Percentiles rank a stretch among this genome's conserved stretches.
phyloP scores from a whole-genome alignment of 1,140 invertebrate species.

The Drosophila paulistorum region DNA sequence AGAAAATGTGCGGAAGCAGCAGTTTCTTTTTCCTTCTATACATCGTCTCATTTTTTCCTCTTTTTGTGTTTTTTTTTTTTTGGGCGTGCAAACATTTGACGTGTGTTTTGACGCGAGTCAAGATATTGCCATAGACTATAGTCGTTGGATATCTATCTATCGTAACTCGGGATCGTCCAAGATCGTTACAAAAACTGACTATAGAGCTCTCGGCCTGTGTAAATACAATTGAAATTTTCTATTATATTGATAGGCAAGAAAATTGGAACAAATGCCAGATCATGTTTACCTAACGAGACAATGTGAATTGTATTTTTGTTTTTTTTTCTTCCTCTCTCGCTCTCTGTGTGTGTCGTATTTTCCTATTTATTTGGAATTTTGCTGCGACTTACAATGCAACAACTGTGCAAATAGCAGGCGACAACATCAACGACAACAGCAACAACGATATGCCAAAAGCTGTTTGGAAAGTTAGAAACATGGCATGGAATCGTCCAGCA shows the following conservation, averaged over 20 bases:
- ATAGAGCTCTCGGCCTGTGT: constrained; percentile 54
- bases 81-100: constrained; percentile 77
- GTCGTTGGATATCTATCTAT: constrained; percentile 11
- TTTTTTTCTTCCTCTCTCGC: constrained; percentile 20
- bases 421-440: constrained; percentile 48
- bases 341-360: constrained; percentile 51
- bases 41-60: constrained; percentile 8
- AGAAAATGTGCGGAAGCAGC: constrained; percentile 66
- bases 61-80: constrained; percentile 35
- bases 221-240: constrained; percentile 66
- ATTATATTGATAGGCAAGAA: constrained; percentile 59
- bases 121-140: constrained; percentile 32
- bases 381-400: constrained; percentile 66
- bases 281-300: constrained; percentile 75
- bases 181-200: constrained; percentile 65
- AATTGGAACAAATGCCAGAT: constrained; percentile 78
- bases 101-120: constrained; percentile 80
- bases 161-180: constrained; percentile 26
- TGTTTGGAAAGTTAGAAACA: constrained; percentile 77
- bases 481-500: constrained; percentile 23
- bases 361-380: constrained; percentile 74
- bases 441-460: constrained; percentile 51
- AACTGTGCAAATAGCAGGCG: constrained; percentile 79
- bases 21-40: constrained; percentile 55
- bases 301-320: constrained; percentile 45